Evolutionary conservation across 1,140 invertebrate species (phyloP), one percentile per base, ranked within the genome.

Genomic region (Ceratina japonica): DNA sequence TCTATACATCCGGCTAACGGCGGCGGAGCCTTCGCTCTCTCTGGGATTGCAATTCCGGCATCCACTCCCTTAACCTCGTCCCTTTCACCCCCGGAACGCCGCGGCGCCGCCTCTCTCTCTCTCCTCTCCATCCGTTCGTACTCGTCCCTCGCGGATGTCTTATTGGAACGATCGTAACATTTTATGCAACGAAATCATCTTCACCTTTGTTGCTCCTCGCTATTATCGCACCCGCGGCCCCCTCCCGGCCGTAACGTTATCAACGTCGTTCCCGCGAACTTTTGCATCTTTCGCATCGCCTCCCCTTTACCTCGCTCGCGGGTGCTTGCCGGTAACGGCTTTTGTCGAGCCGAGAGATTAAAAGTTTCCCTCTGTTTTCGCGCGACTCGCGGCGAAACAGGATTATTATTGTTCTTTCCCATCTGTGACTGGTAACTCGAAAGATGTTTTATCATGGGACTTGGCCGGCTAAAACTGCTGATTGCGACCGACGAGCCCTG

Each of bases 41-140:
- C 20, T 18, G 2, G 69, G 77, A 80, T 84, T 84, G 81, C 73
- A 84, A 84, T 84, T 84, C 80, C 77, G 58, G 65, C 76, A 71
- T 77, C 68, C 75, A 37, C 66, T 58, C 31, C 69, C n/a, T 71
- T 72, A 78, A 78, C 68, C 66, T 62, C 66, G 44, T n/a, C 58
- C 58, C 66, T 52, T 31, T n/a, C 56, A 13, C 31, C 58, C 12
- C 10, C 44, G 4, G 15, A 20, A 16, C 13, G 8, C 1, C 27
- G n/a, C n/a, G n/a, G n/a, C n/a, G n/a, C n/a, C n/a, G n/a, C n/a
- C n/a, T n/a, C n/a, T n/a, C n/a, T n/a, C n/a, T 12, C 22, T 13
- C 24, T 31, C 58, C 22, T 52, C 27, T n/a, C n/a, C n/a, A n/a
- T n/a, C 10, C 22, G 22, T 13, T 31, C 27, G 18, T 8, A 56